These are phyloP conservation scores for Julus scanicus DNA, from an alignment of 2,888 invertebrate species.

Conservation along the genomic window DNA sequence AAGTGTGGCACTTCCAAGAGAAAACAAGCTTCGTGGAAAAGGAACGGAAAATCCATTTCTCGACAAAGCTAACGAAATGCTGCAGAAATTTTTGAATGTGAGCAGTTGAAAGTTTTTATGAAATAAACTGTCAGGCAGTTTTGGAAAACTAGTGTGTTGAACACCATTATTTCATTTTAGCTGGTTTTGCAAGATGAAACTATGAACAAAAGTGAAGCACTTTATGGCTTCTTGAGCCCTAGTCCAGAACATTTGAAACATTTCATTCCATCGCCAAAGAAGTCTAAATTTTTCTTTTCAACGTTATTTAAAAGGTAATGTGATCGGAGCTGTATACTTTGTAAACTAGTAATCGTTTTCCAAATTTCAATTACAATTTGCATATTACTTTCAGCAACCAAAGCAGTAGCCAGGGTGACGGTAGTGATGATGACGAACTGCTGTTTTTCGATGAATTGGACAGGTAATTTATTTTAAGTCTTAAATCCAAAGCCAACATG, in stretches of 20 bases:
- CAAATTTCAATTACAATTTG: not conserved
- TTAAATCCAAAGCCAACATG: not conserved
- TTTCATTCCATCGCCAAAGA: conserved; percentile 77
- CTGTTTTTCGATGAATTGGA: conserved; percentile 75
- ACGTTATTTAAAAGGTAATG: conserved; percentile 83
- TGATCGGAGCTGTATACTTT: not conserved
- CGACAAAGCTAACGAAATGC: conserved; percentile 83
- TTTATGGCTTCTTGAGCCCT: conserved; percentile 91
- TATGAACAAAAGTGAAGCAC: conserved; percentile 86
- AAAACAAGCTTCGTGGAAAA: conserved; percentile 80
- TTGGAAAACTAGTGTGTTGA: too few species aligned
- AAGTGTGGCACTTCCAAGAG: conserved; percentile 79
- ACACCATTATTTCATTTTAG: conserved; percentile 66
- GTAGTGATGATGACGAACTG: conserved; percentile 83
- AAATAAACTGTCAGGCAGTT: too few species aligned
- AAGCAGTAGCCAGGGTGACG: conserved; percentile 64
- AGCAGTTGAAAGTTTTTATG: conserved; percentile 63
- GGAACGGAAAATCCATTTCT: conserved; percentile 78
- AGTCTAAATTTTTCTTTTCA: conserved; percentile 85
- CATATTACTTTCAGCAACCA: conserved; percentile 24
- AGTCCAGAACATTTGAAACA: conserved; percentile 88
- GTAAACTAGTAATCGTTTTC: not conserved
- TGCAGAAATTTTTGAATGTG: conserved; percentile 88
- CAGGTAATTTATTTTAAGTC: conserved; percentile 51
- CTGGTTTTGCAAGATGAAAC: conserved; percentile 87